phyloP scores from a whole-genome alignment of 2,797 vertebrate genomes.

The Gallirallus australis region DNA sequence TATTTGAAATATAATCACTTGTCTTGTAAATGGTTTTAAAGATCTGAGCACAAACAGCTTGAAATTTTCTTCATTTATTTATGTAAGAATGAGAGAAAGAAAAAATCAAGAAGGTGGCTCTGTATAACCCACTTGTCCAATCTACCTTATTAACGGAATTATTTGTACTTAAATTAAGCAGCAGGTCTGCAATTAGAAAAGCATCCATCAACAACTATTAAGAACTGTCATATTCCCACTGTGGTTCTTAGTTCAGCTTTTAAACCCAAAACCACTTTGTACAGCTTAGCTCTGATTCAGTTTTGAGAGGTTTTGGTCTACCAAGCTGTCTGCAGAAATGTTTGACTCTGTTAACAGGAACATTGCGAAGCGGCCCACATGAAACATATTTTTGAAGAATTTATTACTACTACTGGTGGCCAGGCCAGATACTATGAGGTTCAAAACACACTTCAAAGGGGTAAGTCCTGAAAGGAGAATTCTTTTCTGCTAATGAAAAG shows the following conservation, averaged over 20 bases:
- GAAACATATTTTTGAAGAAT: neutral
- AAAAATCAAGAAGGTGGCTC: neutral
- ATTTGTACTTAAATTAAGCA: slow-evolving; percentile 22
- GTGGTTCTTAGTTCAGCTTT: neutral
- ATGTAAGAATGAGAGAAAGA: slow-evolving; percentile 7
- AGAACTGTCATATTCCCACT: neutral
- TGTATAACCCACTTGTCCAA: neutral
- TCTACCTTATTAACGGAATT: slow-evolving; percentile 16
- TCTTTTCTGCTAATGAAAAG: neutral
- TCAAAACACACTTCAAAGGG: neutral
- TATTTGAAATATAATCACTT: neutral
- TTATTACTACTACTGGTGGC: neutral
- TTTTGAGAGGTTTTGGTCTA: neutral
- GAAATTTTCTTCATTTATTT: slow-evolving; percentile 46
- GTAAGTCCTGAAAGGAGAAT: neutral
- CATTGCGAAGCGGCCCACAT: neutral
- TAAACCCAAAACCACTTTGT: neutral
- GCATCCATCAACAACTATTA: neutral
- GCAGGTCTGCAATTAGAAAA: slow-evolving; percentile 24
- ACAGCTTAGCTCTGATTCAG: neutral
- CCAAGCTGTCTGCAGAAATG: neutral
- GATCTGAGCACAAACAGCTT: slow-evolving; percentile 26
- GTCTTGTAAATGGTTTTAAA: neutral
- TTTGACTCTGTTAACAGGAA: neutral
- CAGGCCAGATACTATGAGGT: neutral